Conservation (phyloP, 2,113 vertebrate genomes). For the Hydropotes inermis region DNA sequence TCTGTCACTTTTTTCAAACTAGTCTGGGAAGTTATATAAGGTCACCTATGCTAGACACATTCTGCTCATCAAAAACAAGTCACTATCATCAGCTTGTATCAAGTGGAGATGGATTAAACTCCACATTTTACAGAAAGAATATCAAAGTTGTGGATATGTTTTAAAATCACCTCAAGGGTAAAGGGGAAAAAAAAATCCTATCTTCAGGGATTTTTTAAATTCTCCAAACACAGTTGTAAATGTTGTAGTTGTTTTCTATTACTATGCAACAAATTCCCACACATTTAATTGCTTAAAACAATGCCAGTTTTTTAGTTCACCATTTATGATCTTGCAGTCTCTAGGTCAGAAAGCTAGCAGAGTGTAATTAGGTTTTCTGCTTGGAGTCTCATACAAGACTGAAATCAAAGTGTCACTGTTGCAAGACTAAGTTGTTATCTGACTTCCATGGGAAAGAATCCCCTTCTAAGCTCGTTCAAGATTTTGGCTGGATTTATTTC, state of each 20-base stretch:
- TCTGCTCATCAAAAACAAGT: neutral
- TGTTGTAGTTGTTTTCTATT: neutral
- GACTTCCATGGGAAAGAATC: neutral
- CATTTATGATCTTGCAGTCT: neutral
- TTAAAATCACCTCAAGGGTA: neutral
- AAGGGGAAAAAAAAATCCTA: neutral
- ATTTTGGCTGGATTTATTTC: neutral
- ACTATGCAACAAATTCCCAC: neutral
- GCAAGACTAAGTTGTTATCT: neutral
- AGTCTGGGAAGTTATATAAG: neutral
- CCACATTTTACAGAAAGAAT: neutral
- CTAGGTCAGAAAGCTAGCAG: neutral
- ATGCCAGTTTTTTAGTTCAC: neutral
- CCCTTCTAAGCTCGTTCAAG: neutral
- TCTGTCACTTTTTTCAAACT: neutral
- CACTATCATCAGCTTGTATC: neutral
- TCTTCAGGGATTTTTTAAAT: neutral
- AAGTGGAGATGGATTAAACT: neutral
- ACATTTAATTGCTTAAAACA: neutral
- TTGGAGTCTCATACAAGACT: neutral
- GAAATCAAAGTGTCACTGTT: neutral
- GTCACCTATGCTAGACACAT: neutral
- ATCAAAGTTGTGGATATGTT: neutral
- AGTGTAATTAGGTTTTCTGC: neutral
- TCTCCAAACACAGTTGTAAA: neutral